Evolutionary conservation across 2,888 invertebrate genomes (phyloP), one percentile per base, ranked within the genome.

Genomic region (Hylaea fasciaria): DNA sequence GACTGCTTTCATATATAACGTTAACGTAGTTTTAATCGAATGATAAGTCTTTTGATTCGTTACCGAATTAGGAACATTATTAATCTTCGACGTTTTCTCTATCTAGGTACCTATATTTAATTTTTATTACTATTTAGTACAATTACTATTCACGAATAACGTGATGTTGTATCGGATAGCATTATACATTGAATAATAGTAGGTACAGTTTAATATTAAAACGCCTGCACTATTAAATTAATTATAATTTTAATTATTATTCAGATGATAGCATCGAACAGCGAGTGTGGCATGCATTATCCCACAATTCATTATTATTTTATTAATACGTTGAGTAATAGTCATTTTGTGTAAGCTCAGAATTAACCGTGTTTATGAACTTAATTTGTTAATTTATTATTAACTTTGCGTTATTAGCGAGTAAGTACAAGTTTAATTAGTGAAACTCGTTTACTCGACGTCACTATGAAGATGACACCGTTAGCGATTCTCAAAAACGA

Each of bases 241-340:
- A 49, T 49, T 9, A 39, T 49, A 13, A 49, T 39, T 39, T 49
- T 39, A 39, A 39, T 22, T 39, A 49, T 13, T 22, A 35, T 11
- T 12, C 11, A 39, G n/a, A 12, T 14, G 29, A 41, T 41, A 50
- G 28, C 28, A 50, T 50, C 50, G 50, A 14, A 28, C 40, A 17
- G n/a, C 40, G 48, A 22, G 35, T 47, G 35, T 48, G 17, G n/a
- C 8, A 22, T 39, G 22, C 17, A 22, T 48, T 39, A 48, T 29
- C 11, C 17, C 12, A 9, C 22, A 12, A 22, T 39, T 50, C 40
- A 50, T 50, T 50, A 29, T 10, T 40, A 14, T 41, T 50, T 50
- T 41, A 50, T 50, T 50, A 50, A 50, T 50, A 29, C 14, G 40
- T 41, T 50, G 16, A 41, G n/a, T 12, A n/a, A 37, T 41, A 10